A percentile compares a stretch with the other conserved stretches of the same genome.
Conservation (phyloP, 2,113 vertebrate species). For the Macrotis lagotis region DNA sequence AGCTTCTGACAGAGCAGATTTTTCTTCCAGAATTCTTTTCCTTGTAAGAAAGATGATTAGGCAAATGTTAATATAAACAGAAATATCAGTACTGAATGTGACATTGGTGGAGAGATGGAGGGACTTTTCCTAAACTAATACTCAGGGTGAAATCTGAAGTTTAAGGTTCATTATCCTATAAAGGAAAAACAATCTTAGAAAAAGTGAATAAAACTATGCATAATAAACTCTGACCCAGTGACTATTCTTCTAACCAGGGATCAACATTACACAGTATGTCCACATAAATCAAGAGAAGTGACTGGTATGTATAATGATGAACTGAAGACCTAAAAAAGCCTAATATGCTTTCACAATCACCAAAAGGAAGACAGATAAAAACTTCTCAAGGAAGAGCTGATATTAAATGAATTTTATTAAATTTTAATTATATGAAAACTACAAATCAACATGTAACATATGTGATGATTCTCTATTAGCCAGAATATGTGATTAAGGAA, state of each 20-base stretch:
- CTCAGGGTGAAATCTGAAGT: background rate
- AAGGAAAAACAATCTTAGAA: background rate
- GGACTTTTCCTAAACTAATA: background rate
- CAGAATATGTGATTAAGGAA: background rate
- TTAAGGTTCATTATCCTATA: background rate
- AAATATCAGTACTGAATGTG: background rate
- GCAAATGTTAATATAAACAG: background rate
- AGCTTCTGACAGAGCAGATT: slow-evolving; percentile 2
- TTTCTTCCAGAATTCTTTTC: background rate
- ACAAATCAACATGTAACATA: background rate
- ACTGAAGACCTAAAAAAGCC: background rate
- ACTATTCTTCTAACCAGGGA: background rate
- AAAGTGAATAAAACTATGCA: background rate
- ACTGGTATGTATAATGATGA: fast-evolving
- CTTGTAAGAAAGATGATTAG: background rate
- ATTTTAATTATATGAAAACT: slow-evolving; percentile 8
- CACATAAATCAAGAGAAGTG: fast-evolving
- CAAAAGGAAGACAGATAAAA: background rate
- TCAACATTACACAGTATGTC: too few species aligned
- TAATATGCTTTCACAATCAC: background rate
- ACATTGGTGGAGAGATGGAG: background rate
- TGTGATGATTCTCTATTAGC: background rate
- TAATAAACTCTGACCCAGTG: background rate
- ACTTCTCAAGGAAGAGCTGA: background rate
- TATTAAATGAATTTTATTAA: background rate